Conservation (phyloP, 2,797 vertebrate genomes). For the Poecilia picta region DNA sequence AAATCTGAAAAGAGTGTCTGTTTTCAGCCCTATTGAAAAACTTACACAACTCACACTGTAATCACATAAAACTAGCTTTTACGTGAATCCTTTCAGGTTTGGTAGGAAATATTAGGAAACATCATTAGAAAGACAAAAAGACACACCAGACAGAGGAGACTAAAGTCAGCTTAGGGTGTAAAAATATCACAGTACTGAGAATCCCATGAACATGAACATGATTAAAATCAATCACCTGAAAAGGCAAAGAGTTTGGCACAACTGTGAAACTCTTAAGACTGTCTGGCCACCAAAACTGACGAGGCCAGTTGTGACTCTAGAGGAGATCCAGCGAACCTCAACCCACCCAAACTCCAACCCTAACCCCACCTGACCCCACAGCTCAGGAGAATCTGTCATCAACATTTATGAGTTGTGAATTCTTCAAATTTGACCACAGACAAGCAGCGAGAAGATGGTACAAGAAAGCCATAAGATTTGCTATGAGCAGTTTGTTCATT, state of each 20-base stretch:
- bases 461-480: neutral
- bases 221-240: neutral
- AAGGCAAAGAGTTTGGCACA: neutral
- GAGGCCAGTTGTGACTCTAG: neutral
- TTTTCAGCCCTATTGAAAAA: neutral
- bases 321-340: neutral
- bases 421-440: neutral
- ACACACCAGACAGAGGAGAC: neutral
- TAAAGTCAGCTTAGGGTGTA: neutral
- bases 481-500: neutral
- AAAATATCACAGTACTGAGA: neutral
- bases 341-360: neutral
- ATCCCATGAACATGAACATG: neutral
- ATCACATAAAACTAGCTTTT: neutral
- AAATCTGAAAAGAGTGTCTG: neutral
- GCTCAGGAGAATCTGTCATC: neutral
- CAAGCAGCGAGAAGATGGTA: neutral
- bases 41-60: neutral
- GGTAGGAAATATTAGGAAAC: neutral
- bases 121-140: neutral
- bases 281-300: neutral
- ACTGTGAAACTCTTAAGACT: neutral
- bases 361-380: no score
- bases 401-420: neutral
- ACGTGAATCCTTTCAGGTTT: neutral